Conservation (phyloP, 2,113 vertebrate species). For the Cathartes aura region DNA sequence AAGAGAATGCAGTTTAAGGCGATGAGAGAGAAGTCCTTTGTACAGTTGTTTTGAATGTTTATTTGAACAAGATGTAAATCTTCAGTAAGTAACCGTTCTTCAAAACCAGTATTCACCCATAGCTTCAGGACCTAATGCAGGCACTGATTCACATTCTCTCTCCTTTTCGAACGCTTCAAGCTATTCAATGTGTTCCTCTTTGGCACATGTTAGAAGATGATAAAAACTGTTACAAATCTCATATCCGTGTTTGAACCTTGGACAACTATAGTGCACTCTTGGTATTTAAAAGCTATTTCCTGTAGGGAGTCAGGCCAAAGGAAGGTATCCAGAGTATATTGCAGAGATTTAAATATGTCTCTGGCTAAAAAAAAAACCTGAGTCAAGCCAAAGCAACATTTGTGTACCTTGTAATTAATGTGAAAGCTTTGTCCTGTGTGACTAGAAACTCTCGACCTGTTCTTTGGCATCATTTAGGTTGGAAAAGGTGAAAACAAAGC, state of each 20-base stretch:
- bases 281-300: slow-evolving; percentile 54
- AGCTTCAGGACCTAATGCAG: background rate
- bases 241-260: background rate
- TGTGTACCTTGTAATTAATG: background rate
- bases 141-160: background rate
- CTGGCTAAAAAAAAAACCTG: background rate
- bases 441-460: background rate
- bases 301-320: background rate
- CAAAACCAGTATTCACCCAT: background rate
- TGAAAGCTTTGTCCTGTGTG: background rate
- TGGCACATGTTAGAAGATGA: slow-evolving; percentile 15
- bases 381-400: background rate
- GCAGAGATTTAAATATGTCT: background rate
- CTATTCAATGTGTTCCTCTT: background rate
- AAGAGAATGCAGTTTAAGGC: background rate
- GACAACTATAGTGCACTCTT: background rate
- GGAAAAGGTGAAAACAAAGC: background rate
- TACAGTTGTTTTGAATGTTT: background rate
- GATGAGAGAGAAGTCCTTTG: background rate
- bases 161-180: background rate
- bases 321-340: slow-evolving; percentile 1
- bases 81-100: background rate
- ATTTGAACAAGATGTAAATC: background rate
- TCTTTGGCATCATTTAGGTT: background rate
- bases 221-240: slow-evolving; percentile 35